Evolutionary conservation across 2,113 vertebrate species (phyloP), one percentile per base, ranked within the genome.

Genomic region (Megaceryle torquata): DNA sequence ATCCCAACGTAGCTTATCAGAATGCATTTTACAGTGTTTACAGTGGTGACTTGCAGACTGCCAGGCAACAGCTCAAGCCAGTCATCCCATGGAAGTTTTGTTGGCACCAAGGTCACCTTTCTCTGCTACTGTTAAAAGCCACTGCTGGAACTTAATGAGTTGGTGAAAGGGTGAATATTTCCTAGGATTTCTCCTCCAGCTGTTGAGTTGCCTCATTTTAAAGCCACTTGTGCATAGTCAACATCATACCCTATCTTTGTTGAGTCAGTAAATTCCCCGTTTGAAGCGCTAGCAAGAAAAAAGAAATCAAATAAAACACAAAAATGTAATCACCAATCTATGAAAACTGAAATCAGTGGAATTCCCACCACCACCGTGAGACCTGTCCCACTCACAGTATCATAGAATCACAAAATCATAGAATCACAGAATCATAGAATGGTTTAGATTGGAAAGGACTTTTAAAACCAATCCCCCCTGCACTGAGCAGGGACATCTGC

Each of bases 141-240:
- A 48, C 39, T 39, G 21, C 22, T 95, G n/a, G 31, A 86, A 70
- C 15, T 46, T 7, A 16, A 16, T 0, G 4, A 59, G 76, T 77
- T 86, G 69, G 44, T n/a, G 43, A 54, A 61, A 92, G 59, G 64
- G 44, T 28, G 59, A 81, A 54, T 14, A 33, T 90, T 86, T 80
- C 67, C 41, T 79, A 90, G 60, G 59, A 82, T 65, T 69, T 94
- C 86, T 94, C 54, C 57, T 69, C 54, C n/a, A 74, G 59, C 21
- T 86, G 82, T 77, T 86, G 76, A 33, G 80, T 94, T 88, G 46
- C 28, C 48, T 83, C 8, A 24, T 54, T 83, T 83, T 22, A 59
- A 92, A 91, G 48, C 31, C 4, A 6, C n/a, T 82, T 44, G 31
- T 79, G 67, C 63, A 57, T 3, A 57, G 70, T 28, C 57, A 88